Evolutionary conservation across 92 coral and sea anemone genomes (phyloP), one percentile per base, ranked within the genome.

Genomic region (Heliopora coerulea): DNA sequence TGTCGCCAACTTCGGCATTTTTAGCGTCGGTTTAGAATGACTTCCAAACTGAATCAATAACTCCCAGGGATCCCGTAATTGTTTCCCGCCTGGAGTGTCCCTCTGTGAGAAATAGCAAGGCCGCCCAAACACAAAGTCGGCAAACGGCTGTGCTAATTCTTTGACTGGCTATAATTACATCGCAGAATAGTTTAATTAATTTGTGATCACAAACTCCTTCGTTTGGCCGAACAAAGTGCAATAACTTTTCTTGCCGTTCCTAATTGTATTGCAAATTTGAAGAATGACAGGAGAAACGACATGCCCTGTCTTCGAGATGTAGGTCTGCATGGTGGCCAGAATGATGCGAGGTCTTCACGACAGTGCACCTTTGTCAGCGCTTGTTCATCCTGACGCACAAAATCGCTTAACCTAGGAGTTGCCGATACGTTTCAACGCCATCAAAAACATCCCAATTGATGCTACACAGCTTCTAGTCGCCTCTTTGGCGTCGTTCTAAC

Each of bases 121-220:
- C 77, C 63, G 77, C 77, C 77, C 32, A 18, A 29, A 58, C 62
- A 31, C 62, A 52, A 52, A 70, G 77, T 54, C 77, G 77, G 77
- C 77, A 20, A 13, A 70, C 49, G 15, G 40, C 32, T 12, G 28
- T 32, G 63, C 31, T 52, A 49, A 49, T 54, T 50, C 63, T 23
- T 70, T 11, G 46, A 40, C 70, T 56, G 30, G 61, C 30, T 56
- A 23, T 56, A 56, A 56, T 56, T 23, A 56, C 23, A 11, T 23
- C 61, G 33, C 30, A 23, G 8, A 56, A 28, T 28, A 56, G 30
- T 46, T 56, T 56, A 56, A 56, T 56, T 56, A 56, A 56, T 31
- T 28, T 23, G 61, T 56, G 61, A 14, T 56, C 61, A 28, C 23
- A 56, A 23, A 28, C 31, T 9, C 30, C 30, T 8, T 23, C 30